Percentiles rank a stretch among this genome's conserved stretches.
Conservation (phyloP, 2,888 invertebrate species). For the Acronicta aceris region DNA sequence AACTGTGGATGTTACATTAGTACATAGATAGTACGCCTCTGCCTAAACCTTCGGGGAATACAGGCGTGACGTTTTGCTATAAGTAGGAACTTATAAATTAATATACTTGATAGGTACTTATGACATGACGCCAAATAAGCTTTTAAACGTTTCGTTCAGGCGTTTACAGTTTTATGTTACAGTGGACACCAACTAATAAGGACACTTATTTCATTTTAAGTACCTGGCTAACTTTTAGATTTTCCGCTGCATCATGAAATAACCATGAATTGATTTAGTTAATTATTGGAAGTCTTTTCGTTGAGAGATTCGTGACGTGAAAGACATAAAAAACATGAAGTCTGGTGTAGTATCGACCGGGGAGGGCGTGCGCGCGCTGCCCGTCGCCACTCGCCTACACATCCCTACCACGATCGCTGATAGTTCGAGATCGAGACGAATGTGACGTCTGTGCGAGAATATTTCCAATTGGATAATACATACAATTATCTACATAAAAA, state of each 20-base stretch:
- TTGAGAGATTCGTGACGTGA: conserved; percentile 82
- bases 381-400: conserved; percentile 55
- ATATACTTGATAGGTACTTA: no score
- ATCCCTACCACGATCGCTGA: conserved; percentile 46
- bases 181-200: no score
- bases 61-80: no score
- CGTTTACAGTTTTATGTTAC: no score
- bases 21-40: no score
- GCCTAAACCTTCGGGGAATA: no score
- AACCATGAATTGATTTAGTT: conserved; percentile 66
- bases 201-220: no score
- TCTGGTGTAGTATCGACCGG: conserved; percentile 87
- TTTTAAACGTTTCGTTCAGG: no score
- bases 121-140: no score
- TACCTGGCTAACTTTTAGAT: no score
- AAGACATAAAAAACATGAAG: conserved; percentile 88
- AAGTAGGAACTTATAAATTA: no score
- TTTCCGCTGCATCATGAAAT: conserved; percentile 15
- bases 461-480: conserved; percentile 42
- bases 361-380: conserved; percentile 81
- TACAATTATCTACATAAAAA: conserved; percentile 37
- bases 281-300: conserved; percentile 80
- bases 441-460: conserved; percentile 57
- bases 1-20: no score
- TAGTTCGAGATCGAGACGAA: conserved; percentile 52